Evolutionary conservation across 2,888 invertebrate genomes (phyloP), one percentile per base, ranked within the genome.

Genomic region (Agrochola macilenta): DNA sequence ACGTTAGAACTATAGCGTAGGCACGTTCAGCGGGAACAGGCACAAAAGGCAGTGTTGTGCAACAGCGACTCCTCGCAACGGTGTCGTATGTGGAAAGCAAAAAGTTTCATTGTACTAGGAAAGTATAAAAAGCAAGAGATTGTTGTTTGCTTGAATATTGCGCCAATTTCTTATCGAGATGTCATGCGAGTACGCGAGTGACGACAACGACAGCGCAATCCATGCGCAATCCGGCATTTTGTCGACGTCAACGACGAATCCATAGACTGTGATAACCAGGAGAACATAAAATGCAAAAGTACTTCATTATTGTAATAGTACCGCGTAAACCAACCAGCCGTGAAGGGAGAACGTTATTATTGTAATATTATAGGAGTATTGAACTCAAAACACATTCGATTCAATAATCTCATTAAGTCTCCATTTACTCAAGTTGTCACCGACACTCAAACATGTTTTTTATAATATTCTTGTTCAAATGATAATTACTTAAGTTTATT

Each of bases 71-170:
- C 74, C 74, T 70, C 65, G 73, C 35, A 78, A 58, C 63, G 69
- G 74, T 72, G 64, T 79, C 81, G 79, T 76, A 82, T 74, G 82
- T 85, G 85, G 80, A 88, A 88, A 87, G 78, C 87, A 84, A 89
- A 88, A 85, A 78, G 88, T 84, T 86, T 87, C 71, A 78, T 65
- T 72, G 35, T 84, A 87, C 88, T 71, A 81, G 81, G 82, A 57
- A n/a, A 20, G 0, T 66, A 87, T 71, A 26, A 61, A 71, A 43
- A 35, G n/a, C 39, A 60, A 39, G 54, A 66, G 74, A 17, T 5
- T 17, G 30, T 58, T 74, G 14, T 35, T 64, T 70, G 49, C 54
- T 79, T 71, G 58, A 69, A 60, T 60, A 74, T 70, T 46, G 71
- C 74, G 63, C 69, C 63, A 78, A 75, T 74, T 81, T 58, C 30